Evolutionary conservation across 2,797 vertebrate species (phyloP), one percentile per base, ranked within the genome.

Genomic region (Thripadectes ignobilis): DNA sequence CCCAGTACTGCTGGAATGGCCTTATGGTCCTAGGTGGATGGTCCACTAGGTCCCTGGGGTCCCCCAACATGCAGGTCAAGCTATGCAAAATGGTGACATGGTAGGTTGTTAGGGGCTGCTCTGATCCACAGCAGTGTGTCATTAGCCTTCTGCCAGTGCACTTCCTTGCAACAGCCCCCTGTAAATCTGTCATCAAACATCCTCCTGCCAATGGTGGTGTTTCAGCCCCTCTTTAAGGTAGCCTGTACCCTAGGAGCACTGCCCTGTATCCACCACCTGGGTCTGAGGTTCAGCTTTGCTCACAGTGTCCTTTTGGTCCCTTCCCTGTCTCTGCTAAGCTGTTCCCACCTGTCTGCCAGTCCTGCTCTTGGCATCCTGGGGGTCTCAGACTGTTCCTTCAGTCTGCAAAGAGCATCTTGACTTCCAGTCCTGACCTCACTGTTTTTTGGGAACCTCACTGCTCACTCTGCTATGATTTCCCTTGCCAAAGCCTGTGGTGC

Each of bases 201-300:
- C 23, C 26, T 79, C 18, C n/a, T 77, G 52, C 34, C 5, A 3
- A 21, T 51, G 66, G 19, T 4, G 2, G 22, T 49, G 39, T 76
- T 92, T 85, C 79, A 77, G n/a, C 30, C 26, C 12, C 14, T 52
- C 32, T 48, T 21, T 66, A 48, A 66, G 67, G 61, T 26, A 75
- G 4, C 22, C 30, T 43, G 7, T 81, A 51, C 20, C 8, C 51
- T 38, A 61, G 62, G 34, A 89, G 26, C 26, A 41, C 46, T 82
- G 69, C 21, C 29, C 30, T 3, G 0, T 67, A 41, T 13, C 30
- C 48, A 32, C 38, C 1, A 2, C 22, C 14, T 0, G 0, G 17
- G 36, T 10, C 1, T 1, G 81, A 23, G 8, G 10, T 65, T 79
- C 38, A 38, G 18, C 57, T 89, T 86, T 36, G 34, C 36, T 82